Percentiles rank a stretch among this genome's conserved stretches.
Conservation (phyloP, 2,888 invertebrate genomes). For the Adineta ricciae region DNA sequence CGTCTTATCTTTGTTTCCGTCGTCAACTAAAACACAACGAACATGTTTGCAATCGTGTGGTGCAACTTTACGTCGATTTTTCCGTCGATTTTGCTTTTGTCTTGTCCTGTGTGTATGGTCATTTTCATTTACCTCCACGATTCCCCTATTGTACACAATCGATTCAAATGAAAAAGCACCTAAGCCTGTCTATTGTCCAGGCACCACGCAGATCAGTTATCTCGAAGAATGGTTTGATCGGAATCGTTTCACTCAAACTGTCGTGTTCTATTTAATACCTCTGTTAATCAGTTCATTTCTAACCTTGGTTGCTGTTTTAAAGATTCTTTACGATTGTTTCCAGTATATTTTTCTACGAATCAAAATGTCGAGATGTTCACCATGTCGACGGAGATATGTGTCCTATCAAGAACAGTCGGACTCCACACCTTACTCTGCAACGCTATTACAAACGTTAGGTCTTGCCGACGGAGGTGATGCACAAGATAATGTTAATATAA, state of each 20-base stretch:
- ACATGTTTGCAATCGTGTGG: background rate
- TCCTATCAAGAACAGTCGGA: background rate
- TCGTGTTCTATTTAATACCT: background rate
- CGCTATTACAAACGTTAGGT: background rate
- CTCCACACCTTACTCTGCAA: background rate
- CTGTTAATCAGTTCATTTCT: background rate
- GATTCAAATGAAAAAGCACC: constrained; percentile 12
- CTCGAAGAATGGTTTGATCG: background rate
- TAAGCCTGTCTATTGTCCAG: background rate
- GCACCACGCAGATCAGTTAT: background rate
- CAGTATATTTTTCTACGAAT: background rate
- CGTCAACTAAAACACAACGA: background rate
- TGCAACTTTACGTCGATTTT: background rate
- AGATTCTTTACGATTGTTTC: background rate
- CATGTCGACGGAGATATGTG: background rate
- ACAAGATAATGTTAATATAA: background rate
- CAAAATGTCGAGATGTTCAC: background rate
- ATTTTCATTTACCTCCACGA: background rate
- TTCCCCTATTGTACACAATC: background rate
- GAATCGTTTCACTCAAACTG: background rate
- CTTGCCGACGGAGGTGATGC: background rate
- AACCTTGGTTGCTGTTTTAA: background rate
- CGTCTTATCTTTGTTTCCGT: background rate
- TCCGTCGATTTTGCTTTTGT: background rate
- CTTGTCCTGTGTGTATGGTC: background rate